phyloP scores from a whole-genome alignment of 2,888 invertebrate species.

The Nemotelus pantherinus region DNA sequence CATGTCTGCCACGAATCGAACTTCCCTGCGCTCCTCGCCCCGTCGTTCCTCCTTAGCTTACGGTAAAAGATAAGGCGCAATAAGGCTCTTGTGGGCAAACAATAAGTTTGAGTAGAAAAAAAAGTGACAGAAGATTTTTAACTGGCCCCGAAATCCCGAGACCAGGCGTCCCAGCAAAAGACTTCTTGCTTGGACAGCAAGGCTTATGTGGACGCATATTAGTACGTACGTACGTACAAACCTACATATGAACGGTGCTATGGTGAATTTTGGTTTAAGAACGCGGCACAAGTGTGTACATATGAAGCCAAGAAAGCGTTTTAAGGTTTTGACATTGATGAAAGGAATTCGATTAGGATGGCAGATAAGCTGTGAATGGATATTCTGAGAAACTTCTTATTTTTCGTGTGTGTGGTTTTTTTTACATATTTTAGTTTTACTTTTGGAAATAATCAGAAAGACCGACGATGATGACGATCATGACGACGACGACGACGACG shows the following conservation, averaged over 20 bases:
- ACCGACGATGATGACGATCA: background rate
- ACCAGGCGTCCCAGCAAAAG: no score
- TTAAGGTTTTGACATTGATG: constrained; percentile 40
- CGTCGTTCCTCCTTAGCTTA: background rate
- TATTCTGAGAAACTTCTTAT: constrained; percentile 39
- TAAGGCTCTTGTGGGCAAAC: constrained; percentile 37
- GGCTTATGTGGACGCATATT: background rate
- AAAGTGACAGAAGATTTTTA: background rate
- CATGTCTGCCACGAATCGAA: constrained; percentile 33
- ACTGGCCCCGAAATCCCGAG: background rate
- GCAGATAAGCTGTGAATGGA: constrained; percentile 44
- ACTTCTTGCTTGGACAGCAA: no score
- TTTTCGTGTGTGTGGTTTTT: background rate
- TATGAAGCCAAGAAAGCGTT: constrained; percentile 41
- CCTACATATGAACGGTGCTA: no score
- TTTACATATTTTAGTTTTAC: background rate
- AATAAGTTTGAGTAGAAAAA: constrained; percentile 19
- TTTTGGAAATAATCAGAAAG: constrained; percentile 23
- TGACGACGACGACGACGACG: no score
- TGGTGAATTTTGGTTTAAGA: no score
- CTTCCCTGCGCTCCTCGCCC: background rate
- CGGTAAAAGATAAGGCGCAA: constrained; percentile 33
- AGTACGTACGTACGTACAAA: background rate
- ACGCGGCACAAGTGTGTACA: no score
- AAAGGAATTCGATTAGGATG: constrained; percentile 49